These are phyloP conservation scores for Drosophila flavopinicola DNA, from an alignment of 2,888 invertebrate genomes.

Conservation along the genomic window DNA sequence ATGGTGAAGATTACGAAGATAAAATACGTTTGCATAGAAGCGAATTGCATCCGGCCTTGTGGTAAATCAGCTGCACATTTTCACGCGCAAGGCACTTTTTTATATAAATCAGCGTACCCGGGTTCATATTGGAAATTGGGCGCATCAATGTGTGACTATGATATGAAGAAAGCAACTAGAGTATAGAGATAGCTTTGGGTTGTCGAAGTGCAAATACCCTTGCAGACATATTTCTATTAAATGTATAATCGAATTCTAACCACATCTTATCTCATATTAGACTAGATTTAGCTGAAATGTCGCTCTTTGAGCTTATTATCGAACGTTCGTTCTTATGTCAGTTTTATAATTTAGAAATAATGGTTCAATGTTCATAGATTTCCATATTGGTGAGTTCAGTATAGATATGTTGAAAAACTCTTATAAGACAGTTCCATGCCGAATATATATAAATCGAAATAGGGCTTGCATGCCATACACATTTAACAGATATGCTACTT, in stretches of 20 bases:
- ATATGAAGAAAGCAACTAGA: too few relatives aligned
- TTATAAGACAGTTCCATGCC: too few relatives aligned
- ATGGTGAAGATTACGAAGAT: constrained; percentile 89
- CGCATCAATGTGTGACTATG: not conserved
- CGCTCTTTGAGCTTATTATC: too few relatives aligned
- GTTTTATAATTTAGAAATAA: too few relatives aligned
- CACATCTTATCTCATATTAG: too few relatives aligned
- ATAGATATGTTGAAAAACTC: too few relatives aligned
- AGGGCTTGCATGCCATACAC: not conserved
- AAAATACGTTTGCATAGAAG: constrained; percentile 86
- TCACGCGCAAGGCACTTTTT: constrained; percentile 43
- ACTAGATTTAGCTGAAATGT: too few relatives aligned
- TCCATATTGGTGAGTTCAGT: too few relatives aligned
- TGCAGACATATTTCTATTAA: not conserved
- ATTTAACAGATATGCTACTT: not conserved
- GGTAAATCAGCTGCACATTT: constrained; percentile 81
- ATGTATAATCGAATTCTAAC: too few relatives aligned
- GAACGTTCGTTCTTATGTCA: too few relatives aligned
- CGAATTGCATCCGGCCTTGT: constrained; percentile 84
- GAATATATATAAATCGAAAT: not conserved
- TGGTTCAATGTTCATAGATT: too few relatives aligned
- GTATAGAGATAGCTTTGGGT: too few relatives aligned
- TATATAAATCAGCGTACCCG: not conserved
- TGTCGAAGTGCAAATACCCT: not conserved
- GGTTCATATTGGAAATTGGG: not conserved